Conservation (phyloP, 2,888 invertebrate species). For the Dione vanillae region DNA sequence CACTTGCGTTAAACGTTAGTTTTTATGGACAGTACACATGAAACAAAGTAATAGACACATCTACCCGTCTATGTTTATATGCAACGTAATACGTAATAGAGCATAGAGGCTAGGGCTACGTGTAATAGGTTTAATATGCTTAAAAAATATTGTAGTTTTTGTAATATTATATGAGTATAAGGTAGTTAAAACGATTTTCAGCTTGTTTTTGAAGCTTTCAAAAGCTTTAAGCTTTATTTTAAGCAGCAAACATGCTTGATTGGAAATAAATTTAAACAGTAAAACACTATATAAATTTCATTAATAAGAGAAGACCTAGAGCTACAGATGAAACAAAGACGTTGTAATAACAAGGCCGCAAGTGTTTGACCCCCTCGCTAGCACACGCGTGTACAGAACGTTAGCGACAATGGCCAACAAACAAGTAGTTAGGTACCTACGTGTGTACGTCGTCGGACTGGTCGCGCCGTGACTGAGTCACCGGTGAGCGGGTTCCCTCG, state of each 20-base stretch:
- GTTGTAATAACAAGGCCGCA: conserved; percentile 14
- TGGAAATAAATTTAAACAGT: too few species aligned
- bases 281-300: too few species aligned
- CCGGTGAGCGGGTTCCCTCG: conserved; percentile 68
- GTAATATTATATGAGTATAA: too few species aligned
- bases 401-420: conserved; percentile 41
- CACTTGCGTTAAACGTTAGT: conserved; percentile 3
- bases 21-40: conserved; percentile 13
- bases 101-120: conserved; percentile 11
- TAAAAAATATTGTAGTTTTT: too few species aligned
- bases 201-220: too few species aligned
- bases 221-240: too few species aligned
- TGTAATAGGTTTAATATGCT: too few species aligned
- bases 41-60: conserved; percentile 7
- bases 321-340: background rate
- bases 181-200: too few species aligned
- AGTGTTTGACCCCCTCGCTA: conserved; percentile 30
- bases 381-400: conserved; percentile 37
- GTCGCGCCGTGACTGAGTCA: conserved; percentile 56
- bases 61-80: conserved; percentile 1
- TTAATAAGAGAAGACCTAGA: too few species aligned
- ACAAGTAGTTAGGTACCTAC: conserved; percentile 23
- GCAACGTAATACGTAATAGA: conserved; percentile 6
- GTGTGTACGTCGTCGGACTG: conserved; percentile 16
- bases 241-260: too few species aligned